These are phyloP conservation scores for Ommatoiulus sabulosus DNA, from an alignment of 2,888 invertebrate species.

Conservation along the genomic window DNA sequence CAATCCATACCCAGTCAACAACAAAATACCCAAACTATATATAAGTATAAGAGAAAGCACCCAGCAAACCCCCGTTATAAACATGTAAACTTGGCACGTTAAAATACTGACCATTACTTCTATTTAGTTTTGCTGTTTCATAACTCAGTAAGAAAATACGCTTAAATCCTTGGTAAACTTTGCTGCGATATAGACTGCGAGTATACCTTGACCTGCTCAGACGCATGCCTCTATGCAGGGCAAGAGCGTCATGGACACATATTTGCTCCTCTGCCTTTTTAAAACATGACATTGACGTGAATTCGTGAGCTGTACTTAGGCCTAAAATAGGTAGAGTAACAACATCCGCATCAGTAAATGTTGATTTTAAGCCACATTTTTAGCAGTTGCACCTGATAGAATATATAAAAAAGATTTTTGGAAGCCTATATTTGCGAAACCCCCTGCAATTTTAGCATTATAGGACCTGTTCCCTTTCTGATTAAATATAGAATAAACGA, in stretches of 20 bases:
- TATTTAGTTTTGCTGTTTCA: no score
- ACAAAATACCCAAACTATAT: no score
- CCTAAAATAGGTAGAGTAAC: not conserved
- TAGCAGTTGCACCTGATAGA: not conserved
- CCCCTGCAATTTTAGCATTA: not conserved
- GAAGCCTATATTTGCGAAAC: not conserved
- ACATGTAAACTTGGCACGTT: no score
- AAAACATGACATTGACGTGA: not conserved
- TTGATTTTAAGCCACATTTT: not conserved
- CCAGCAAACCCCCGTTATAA: no score
- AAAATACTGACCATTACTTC: no score
- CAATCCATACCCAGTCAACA: no score
- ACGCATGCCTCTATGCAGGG: not conserved
- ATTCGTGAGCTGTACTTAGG: not conserved
- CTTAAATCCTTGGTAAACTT: not conserved
- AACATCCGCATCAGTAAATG: slow-evolving; percentile 43
- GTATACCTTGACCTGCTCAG: slow-evolving; percentile 14
- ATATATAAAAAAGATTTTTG: not conserved
- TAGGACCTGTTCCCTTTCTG: not conserved
- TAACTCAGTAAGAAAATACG: not conserved
- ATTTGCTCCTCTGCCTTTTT: not conserved
- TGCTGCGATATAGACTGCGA: not conserved
- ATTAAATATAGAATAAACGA: not conserved
- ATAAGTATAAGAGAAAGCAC: no score
- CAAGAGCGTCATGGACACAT: not conserved